Base-by-base conservation (phyloP, 2,888 invertebrate species). In the Timema podura region DNA sequence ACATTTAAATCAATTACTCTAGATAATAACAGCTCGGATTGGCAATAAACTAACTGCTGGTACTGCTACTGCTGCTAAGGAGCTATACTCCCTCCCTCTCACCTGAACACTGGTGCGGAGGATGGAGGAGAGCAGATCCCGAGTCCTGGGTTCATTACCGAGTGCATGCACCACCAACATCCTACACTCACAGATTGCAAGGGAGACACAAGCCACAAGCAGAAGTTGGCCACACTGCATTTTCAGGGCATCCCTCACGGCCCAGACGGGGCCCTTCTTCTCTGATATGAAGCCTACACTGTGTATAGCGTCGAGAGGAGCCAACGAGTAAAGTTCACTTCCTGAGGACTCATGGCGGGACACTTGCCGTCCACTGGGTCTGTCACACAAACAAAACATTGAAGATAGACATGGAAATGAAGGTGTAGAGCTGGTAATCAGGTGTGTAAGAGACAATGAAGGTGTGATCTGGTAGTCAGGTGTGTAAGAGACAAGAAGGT, bases 241-340 rank as follows among this genome's bases (percentile, higher is more conserved):
- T 71, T 82, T 78, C n/a, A 82, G 72, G 3, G 77, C 76, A 0
- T 82, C 79, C 59, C 79, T 77, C 1, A 78, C 77, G 1, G 79
- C 79, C 82, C 81, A 82, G 57, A 71, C 45, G 30, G 78, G 77
- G 66, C 76, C 77, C 65, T 77, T 79, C 47, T 77, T 79, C 66
- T 80, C 80, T 1, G 79, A 49, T 0, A 80, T 78, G 13, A 75
- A 74, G 16, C 78, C 78, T 71, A 82, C 64, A 76, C 86, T 85
- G 45, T 82, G 81, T 48, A 87, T 8, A 87, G 78, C 59, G 83
- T 83, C 49, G 82, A 78, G 69, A 88, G 84, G 73, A 88, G 78
- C 30, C 85, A 79, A 70, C 83, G 83, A 6, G 84, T 79, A 64
- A 75, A 75, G 48, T 68, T 71, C 44, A 87, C 78, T 70, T 82